Base-by-base conservation (phyloP, 2,113 vertebrate genomes). In the Sylvilagus bachmani region DNA sequence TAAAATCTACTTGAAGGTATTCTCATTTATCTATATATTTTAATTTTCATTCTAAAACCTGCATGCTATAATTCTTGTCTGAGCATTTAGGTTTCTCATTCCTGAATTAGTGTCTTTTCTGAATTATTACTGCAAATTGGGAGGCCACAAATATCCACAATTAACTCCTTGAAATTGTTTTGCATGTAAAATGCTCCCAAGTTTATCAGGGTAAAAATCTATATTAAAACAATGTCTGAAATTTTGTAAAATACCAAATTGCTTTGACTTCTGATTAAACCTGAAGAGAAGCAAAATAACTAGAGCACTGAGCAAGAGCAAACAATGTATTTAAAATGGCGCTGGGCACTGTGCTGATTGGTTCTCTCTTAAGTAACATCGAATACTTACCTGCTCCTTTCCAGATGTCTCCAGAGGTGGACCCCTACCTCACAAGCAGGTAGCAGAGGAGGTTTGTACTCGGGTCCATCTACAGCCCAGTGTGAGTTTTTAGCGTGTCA, bases 401-500 rank as follows among this genome's bases (percentile, higher is more conserved):
- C 95, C 92, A 1, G 3, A 90, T 97, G 96, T 97, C 94, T 94
- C 87, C 67, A 78, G 93, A 38, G 87, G 90, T 96, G 96, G 98
- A 95, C 96, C 96, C 97, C 89, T 90, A 96, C 95, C 96, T 64
- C 93, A 17, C 74, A 66, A 51, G 97, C 98, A 98, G 97, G 98
- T 97, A 97, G 97, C 91, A 95, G 97, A 97, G 99, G 98, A 98
- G 99, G 98, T 98, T 98, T 98, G 99, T 98, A 98, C 77, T 97
- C 96, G 87, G 0, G 96, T 96, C 98, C 97, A 97, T 66, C 96
- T 94, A 98, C 94, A 98, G 98, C 98, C 98, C 79, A 61, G 98
- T 95, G 93, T 98, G 98, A 99, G 98, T 98, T 98, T 98, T 98
- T 98, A 99, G 98, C 99, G 99, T 99, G 99, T 99, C 99, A 99